Conservation (phyloP, 2,797 vertebrate species). For the Anguilla megastoma region DNA sequence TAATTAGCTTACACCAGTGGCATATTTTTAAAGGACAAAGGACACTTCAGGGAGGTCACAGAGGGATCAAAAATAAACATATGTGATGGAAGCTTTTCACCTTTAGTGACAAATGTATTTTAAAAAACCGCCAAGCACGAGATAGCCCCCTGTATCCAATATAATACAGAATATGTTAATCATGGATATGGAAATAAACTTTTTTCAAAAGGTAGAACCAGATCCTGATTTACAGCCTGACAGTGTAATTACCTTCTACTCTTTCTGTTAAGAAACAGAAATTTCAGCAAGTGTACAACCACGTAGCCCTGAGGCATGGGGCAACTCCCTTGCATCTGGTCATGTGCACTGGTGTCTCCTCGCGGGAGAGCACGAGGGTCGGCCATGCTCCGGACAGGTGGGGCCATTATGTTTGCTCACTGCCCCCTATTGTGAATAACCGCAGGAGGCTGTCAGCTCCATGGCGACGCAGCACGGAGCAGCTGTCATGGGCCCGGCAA, state of each 20-base stretch:
- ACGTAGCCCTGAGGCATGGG: not conserved
- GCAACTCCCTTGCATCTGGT: not conserved
- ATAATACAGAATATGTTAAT: not conserved
- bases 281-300: not conserved
- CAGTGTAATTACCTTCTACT: not conserved
- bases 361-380: not conserved
- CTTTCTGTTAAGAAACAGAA: slow-evolving; percentile 3
- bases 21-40: not conserved
- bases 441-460: not conserved
- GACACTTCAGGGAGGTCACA: not conserved
- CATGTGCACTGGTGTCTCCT: not conserved
- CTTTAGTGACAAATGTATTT: not conserved
- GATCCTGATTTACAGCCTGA: not conserved
- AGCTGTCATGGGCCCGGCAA: not conserved
- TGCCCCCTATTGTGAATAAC: slow-evolving; percentile 9
- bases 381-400: not conserved
- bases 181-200: not conserved
- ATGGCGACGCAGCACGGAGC: not conserved
- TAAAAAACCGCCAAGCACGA: not conserved
- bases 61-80: not conserved
- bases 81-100: not conserved
- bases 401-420: not conserved
- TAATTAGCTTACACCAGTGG: not conserved
- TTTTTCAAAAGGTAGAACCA: not conserved
- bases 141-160: not conserved